phyloP scores from a whole-genome alignment of 2,113 vertebrate genomes.

The Xiphophorus hellerii region DNA sequence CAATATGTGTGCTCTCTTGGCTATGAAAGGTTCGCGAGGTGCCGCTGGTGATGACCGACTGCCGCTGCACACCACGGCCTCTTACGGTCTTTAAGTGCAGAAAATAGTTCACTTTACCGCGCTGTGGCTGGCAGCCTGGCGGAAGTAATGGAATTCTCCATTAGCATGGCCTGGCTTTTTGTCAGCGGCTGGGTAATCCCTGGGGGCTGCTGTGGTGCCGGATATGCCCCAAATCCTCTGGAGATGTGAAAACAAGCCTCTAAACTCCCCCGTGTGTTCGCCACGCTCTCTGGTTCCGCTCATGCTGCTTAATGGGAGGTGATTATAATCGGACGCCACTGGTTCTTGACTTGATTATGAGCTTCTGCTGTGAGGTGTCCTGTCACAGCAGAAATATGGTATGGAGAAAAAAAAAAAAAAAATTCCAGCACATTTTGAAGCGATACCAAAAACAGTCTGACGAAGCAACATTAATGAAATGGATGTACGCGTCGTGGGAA shows the following conservation, averaged over 20 bases:
- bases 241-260: conserved; percentile 25
- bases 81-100: conserved; percentile 31
- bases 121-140: conserved; percentile 42
- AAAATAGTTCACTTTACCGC: conserved; percentile 52
- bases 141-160: conserved; percentile 62
- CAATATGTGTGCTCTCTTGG: conserved; percentile 41
- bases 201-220: conserved; percentile 14
- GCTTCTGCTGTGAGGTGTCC: neutral
- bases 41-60: conserved; percentile 34
- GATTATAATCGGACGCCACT: conserved; percentile 6
- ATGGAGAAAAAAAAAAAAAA: neutral
- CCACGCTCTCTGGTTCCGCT: conserved; percentile 18
- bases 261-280: conserved; percentile 1
- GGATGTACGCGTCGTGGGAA: neutral
- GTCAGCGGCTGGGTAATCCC: conserved; percentile 46
- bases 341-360: conserved; percentile 8
- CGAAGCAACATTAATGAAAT: neutral
- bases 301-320: conserved; percentile 8
- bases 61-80: conserved; percentile 19
- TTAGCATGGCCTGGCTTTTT: conserved; percentile 44
- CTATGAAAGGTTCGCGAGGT: conserved; percentile 59
- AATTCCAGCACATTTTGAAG: neutral
- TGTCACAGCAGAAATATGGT: neutral
- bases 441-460: neutral
- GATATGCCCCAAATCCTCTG: conserved; percentile 46